Evolutionary conservation across 37 sponge, comb jelly and placozoan species (phyloP).

Genomic region (Cliona cf. orientalis): DNA sequence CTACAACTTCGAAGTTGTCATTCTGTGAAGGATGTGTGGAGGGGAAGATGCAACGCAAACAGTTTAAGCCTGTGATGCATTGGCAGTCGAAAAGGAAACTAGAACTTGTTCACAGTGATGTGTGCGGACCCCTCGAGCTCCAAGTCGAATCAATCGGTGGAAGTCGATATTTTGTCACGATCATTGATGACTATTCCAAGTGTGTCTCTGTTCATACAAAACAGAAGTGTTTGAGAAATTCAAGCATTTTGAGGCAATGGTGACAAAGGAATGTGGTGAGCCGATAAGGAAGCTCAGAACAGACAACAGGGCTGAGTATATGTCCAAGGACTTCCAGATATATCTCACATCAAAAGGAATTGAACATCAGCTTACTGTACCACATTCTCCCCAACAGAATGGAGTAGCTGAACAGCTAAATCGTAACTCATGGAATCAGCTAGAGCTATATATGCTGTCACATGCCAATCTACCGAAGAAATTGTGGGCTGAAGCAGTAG

Average conservation of each 20-base stretch:
- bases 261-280: slow-evolving; percentile 33
- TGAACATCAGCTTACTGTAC: slow-evolving; percentile 49
- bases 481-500: slow-evolving; percentile 64
- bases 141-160: slow-evolving; percentile 58
- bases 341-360: slow-evolving; percentile 40
- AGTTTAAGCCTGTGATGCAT: slow-evolving; percentile 37
- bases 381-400: slow-evolving; percentile 54
- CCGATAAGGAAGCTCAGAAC: slow-evolving; percentile 24
- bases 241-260: slow-evolving; percentile 57
- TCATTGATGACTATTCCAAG: slow-evolving; percentile 52
- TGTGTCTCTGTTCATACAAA: slow-evolving; percentile 38
- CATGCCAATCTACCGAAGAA: slow-evolving; percentile 46
- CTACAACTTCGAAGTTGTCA: slow-evolving; percentile 23
- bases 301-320: slow-evolving; percentile 56
- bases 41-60: slow-evolving; percentile 45
- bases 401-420: slow-evolving; percentile 54
- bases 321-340: slow-evolving; percentile 45
- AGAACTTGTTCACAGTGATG: slow-evolving; percentile 46
- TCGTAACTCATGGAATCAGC: slow-evolving; percentile 56
- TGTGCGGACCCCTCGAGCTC: slow-evolving; percentile 51
- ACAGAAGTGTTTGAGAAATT: slow-evolving; percentile 32
- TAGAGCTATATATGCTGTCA: slow-evolving; percentile 46
- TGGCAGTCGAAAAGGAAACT: slow-evolving; percentile 27
- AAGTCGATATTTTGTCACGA: slow-evolving; percentile 52
- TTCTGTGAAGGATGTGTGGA: slow-evolving; percentile 63